Conservation (phyloP, 2,797 vertebrate species). For the Coranthus polyacanthus region DNA sequence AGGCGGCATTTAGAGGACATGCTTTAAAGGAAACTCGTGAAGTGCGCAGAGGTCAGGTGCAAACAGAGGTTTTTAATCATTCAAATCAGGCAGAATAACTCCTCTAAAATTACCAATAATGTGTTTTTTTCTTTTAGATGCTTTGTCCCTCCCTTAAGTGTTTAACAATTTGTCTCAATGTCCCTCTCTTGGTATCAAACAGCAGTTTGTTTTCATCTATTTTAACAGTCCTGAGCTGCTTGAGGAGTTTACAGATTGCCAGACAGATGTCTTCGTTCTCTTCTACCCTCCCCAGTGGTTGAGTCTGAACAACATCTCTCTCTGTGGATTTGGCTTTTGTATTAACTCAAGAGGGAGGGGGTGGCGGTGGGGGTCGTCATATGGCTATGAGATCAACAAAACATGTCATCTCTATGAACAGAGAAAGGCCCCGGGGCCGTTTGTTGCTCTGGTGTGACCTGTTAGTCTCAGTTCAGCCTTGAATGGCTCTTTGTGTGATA, state of each 20-base stretch:
- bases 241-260: slow-evolving; percentile 56
- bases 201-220: slow-evolving; percentile 47
- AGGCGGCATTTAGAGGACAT: slow-evolving; percentile 32
- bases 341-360: slow-evolving; percentile 34
- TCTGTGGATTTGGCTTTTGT: slow-evolving; percentile 58
- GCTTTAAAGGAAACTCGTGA: slow-evolving; percentile 40
- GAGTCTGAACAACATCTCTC: slow-evolving; percentile 46
- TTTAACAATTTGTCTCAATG: slow-evolving; percentile 18
- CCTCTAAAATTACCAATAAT: not conserved
- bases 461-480: slow-evolving; percentile 58
- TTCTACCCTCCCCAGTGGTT: slow-evolving; percentile 31
- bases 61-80: not conserved
- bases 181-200: slow-evolving; percentile 10
- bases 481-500: slow-evolving; percentile 77
- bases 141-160: not conserved
- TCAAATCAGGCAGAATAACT: not conserved
- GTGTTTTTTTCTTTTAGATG: slow-evolving; percentile 2
- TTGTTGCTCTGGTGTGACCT: slow-evolving; percentile 58
- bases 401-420: slow-evolving; percentile 63
- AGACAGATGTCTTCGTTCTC: slow-evolving; percentile 64
- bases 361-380: slow-evolving; percentile 41
- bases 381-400: slow-evolving; percentile 63
- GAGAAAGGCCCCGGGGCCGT: slow-evolving; percentile 53
- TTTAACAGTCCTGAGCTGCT: slow-evolving; percentile 41
- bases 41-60: slow-evolving; percentile 28